Evolutionary conservation across 2,113 vertebrate species (phyloP), one percentile per base, ranked within the genome.

Genomic region (Ardeotis arabs): DNA sequence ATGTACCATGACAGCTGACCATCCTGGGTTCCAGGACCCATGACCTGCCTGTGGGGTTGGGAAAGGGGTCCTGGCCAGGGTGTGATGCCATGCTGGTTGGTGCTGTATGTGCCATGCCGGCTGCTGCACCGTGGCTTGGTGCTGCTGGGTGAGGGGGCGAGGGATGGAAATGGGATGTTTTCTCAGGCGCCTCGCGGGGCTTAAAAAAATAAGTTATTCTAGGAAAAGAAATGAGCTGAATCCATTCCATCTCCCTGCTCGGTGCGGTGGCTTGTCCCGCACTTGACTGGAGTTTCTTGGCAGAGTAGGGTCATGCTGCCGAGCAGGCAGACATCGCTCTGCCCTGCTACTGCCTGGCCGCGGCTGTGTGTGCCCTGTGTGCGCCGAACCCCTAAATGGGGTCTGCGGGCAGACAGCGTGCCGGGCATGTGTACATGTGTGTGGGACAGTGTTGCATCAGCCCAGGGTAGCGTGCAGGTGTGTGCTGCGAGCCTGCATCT

Each of bases 61-160:
- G 78, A 85, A 44, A 24, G 20, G 9, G 25, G 35, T 50, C 74
- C 16, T 41, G 31, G 19, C 27, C 7, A 13, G 25, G 44, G 13
- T 1, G 9, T 0, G 0, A 12, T 41, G 64, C 55, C 0, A 0
- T 4, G 24, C 28, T 62, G 0, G 1, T 5, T 19, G 56, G 63
- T 49, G 60, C 29, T 7, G 39, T 21, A 8, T 6, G 15, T 3
- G 2, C 20, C 2, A 7, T 39, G 29, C 79, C 12, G 27, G 22
- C 63, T 95, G 79, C 44, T 63, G 81, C 72, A n/a, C n/a, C 3
- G 0, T 2, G 31, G 44, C 68, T 64, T 7, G 25, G 29, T 70
- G 72, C 80, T 62, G 88, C 70, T 21, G 12, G 72, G 23, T 45
- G 88, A 90, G 83, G 78, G 59, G 53, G 60, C 1, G 53, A 86